Evolutionary conservation across 2,113 vertebrate species (phyloP).

Genomic region (Romanogobio albipinnatus): DNA sequence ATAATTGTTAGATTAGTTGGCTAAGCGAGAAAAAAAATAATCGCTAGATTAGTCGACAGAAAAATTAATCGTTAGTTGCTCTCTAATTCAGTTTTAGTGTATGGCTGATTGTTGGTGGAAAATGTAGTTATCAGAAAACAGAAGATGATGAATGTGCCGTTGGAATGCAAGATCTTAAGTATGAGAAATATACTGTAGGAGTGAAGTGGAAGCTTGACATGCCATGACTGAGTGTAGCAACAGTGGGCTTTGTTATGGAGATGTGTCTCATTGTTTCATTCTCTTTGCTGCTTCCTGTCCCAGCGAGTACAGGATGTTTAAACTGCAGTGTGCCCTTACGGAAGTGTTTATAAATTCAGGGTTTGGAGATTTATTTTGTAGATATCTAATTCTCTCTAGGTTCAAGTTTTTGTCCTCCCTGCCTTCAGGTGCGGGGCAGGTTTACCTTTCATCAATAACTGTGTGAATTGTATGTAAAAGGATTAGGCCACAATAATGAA

Average conservation of each 20-base stretch:
- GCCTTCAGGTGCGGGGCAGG: not conserved
- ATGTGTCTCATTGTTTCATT: conserved; percentile 32
- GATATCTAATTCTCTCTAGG: not conserved
- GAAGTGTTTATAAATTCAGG: conserved; percentile 1
- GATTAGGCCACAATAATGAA: not conserved
- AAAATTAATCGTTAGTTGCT: too few relatives aligned
- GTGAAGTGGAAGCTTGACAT: conserved; percentile 10
- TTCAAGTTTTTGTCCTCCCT: not conserved
- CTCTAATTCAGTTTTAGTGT: not conserved
- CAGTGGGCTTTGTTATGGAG: conserved; percentile 48
- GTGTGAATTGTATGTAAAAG: conserved; percentile 12
- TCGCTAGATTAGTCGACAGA: too few relatives aligned
- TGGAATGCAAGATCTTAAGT: conserved; percentile 5
- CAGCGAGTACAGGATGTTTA: conserved; percentile 47
- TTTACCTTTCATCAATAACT: not conserved
- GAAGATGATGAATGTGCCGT: not conserved
- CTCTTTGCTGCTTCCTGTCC: conserved; percentile 21
- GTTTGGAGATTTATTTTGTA: conserved; percentile 1
- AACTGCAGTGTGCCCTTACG: conserved; percentile 13
- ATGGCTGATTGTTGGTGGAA: not conserved
- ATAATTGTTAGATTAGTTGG: too few relatives aligned
- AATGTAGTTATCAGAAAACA: not conserved
- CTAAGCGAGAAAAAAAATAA: too few relatives aligned
- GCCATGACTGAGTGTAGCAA: not conserved
- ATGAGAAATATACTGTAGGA: not conserved